Conservation (phyloP, 2,888 invertebrate species). For the Onchidella celtica region DNA sequence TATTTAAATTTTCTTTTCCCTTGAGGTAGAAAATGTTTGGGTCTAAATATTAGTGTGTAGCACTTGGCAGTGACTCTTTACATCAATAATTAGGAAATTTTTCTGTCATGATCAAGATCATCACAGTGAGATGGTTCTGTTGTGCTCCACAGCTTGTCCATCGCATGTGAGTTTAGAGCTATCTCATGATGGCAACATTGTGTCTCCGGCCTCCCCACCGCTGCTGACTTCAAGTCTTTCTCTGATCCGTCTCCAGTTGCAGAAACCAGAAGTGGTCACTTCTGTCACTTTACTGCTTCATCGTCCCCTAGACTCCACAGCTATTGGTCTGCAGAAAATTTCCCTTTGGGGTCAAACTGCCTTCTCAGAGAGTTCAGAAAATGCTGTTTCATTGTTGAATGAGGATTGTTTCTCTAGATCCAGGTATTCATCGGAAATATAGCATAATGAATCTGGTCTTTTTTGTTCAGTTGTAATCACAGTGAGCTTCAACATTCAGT, state of each 20-base stretch:
- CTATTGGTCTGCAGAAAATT: constrained; percentile 93
- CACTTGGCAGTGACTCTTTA: too few species aligned
- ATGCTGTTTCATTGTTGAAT: constrained; percentile 55
- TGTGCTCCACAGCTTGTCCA: constrained; percentile 87
- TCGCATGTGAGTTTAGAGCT: constrained; percentile 91
- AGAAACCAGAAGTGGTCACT: constrained; percentile 91
- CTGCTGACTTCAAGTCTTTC: constrained; percentile 91
- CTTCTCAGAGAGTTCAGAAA: constrained; percentile 84
- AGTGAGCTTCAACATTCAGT: too few species aligned
- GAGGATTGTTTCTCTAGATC: constrained; percentile 77
- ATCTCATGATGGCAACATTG: constrained; percentile 88
- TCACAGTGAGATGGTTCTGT: too few species aligned
- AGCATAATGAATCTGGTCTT: too few species aligned
- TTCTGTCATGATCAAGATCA: too few species aligned
- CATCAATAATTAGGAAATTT: too few species aligned
- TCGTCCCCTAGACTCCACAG: constrained; percentile 93
- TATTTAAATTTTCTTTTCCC: too few species aligned
- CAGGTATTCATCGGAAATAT: constrained; percentile 71
- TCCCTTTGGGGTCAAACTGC: constrained; percentile 91
- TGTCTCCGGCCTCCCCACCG: constrained; percentile 92
- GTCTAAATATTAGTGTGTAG: too few species aligned
- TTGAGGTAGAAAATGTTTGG: too few species aligned
- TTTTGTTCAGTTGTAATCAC: too few species aligned
- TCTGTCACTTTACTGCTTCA: constrained; percentile 89
- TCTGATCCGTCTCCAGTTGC: constrained; percentile 90